A percentile compares a stretch with the other conserved stretches of the same genome.
Evolutionary conservation across 2,888 invertebrate species (phyloP).

Genomic region (Eledone cirrhosa): DNA sequence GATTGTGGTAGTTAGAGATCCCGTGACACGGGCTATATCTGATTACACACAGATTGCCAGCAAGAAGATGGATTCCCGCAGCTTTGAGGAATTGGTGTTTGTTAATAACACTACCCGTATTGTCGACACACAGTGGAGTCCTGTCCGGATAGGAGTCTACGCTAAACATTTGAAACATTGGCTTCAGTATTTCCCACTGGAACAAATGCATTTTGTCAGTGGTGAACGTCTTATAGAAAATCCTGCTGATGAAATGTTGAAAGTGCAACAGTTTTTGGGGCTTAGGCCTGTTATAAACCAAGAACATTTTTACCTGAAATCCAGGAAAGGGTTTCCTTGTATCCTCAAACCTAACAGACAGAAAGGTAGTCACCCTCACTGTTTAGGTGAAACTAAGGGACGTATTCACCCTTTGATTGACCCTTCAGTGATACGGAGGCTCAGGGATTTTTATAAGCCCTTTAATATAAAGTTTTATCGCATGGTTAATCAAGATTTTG

Average conservation of each 20-base stretch:
- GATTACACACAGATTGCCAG: constrained; percentile 84
- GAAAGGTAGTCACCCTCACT: constrained; percentile 60
- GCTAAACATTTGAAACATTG: constrained; percentile 83
- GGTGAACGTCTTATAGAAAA: constrained; percentile 86
- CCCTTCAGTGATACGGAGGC: constrained; percentile 50
- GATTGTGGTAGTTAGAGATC: constrained; percentile 87
- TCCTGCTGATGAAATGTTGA: constrained; percentile 85
- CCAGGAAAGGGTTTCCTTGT: constrained; percentile 91
- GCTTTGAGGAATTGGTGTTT: constrained; percentile 59
- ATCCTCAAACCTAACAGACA: constrained; percentile 67
- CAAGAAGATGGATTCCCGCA: constrained; percentile 50
- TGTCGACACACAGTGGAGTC: constrained; percentile 84
- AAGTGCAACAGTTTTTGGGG: constrained; percentile 88
- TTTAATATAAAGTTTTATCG: constrained; percentile 68
- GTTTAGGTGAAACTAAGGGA: constrained; percentile 69
- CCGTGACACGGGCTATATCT: constrained; percentile 88
- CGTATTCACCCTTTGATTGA: constrained; percentile 66
- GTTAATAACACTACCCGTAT: constrained; percentile 76
- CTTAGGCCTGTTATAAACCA: constrained; percentile 84
- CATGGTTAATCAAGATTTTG: constrained; percentile 66
- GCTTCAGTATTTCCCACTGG: constrained; percentile 83
- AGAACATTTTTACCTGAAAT: constrained; percentile 90
- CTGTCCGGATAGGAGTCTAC: constrained; percentile 81
- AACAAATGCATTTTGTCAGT: constrained; percentile 84
- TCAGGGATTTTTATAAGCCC: constrained; percentile 67